Evolutionary conservation across 2,113 vertebrate genomes (phyloP).

Genomic region (Apaloderma vittatum): DNA sequence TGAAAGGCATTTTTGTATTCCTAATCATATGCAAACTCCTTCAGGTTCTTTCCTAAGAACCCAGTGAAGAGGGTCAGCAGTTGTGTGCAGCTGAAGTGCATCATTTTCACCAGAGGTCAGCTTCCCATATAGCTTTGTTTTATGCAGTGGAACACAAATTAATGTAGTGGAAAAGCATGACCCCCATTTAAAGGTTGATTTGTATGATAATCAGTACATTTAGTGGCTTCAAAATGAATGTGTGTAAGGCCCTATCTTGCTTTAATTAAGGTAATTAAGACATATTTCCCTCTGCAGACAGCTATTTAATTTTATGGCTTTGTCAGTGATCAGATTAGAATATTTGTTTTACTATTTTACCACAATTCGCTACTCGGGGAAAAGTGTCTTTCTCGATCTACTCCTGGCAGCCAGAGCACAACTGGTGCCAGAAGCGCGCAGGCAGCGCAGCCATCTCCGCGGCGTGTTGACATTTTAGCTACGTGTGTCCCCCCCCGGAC

Average conservation of each 20-base stretch:
- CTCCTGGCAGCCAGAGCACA: neutral
- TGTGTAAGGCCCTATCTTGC: conserved; percentile 45
- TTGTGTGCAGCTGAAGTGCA: neutral
- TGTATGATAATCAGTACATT: conserved; percentile 66
- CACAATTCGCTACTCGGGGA: neutral
- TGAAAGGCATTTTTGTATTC: conserved; percentile 9
- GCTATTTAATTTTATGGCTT: conserved; percentile 73
- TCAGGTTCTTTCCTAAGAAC: conserved; percentile 9
- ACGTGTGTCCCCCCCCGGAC: neutral
- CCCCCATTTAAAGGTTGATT: conserved; percentile 67
- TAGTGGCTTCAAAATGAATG: conserved; percentile 49
- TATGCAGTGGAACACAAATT: conserved; percentile 60
- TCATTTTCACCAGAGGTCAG: conserved; percentile 45
- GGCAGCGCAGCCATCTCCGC: neutral
- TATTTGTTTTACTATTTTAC: conserved; percentile 64
- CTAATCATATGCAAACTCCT: neutral
- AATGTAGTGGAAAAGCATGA: conserved; percentile 64
- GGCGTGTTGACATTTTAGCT: neutral
- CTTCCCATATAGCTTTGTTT: conserved; percentile 34
- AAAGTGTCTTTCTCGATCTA: neutral
- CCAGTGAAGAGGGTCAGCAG: conserved; percentile 36
- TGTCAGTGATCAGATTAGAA: conserved; percentile 59
- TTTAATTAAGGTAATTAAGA: conserved; percentile 77
- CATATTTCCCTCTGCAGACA: conserved; percentile 67
- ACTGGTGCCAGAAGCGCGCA: neutral